Conservation (phyloP, 2,113 vertebrate genomes). For the Callipepla squamata region DNA sequence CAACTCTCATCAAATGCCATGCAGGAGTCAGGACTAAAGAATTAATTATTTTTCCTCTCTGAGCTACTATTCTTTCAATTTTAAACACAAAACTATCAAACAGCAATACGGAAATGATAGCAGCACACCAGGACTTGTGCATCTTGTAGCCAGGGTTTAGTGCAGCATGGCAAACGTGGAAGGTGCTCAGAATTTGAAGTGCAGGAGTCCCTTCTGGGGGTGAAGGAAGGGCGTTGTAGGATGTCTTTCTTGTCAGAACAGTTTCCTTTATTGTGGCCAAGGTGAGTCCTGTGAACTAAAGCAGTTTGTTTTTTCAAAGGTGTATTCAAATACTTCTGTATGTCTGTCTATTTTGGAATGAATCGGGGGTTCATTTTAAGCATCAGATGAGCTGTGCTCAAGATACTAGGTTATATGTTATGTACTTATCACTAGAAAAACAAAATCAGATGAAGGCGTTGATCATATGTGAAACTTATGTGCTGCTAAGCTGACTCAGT, state of each 20-base stretch:
- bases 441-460: neutral
- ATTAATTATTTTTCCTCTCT: too few relatives aligned
- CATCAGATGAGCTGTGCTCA: neutral
- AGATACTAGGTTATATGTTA: neutral
- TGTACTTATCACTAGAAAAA: neutral
- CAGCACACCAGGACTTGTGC: neutral
- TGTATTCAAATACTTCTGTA: neutral
- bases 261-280: neutral
- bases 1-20: neutral
- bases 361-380: neutral
- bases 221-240: neutral
- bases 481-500: neutral
- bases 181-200: neutral
- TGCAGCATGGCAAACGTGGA: neutral
- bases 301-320: neutral
- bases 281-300: neutral
- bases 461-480: fast-evolving
- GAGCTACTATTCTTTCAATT: neutral
- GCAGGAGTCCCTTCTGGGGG: neutral
- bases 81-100: neutral
- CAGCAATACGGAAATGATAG: neutral
- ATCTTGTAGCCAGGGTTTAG: neutral
- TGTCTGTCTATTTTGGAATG: neutral
- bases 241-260: neutral
- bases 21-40: neutral